phyloP scores from a whole-genome alignment of 1,140 invertebrate genomes.

The Caenorhabditis brenneri region DNA sequence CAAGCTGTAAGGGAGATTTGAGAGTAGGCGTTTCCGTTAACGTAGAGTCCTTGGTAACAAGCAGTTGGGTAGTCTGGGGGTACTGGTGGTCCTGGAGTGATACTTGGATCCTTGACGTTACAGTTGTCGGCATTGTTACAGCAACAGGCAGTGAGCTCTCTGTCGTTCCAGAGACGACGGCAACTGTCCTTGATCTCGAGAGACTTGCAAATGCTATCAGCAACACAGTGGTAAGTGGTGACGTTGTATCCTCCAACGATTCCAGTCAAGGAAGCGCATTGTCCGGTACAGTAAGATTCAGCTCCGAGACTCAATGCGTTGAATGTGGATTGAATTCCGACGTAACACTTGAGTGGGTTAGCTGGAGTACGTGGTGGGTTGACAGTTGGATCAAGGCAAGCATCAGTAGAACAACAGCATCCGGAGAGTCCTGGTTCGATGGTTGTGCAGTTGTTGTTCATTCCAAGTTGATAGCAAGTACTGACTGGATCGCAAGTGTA shows the following conservation, averaged over 20 bases:
- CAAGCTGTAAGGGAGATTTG: neutral
- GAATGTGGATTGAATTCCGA: slow-evolving; percentile 16
- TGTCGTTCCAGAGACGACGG: neutral
- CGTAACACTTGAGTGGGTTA: slow-evolving; percentile 42
- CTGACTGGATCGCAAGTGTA: slow-evolving; percentile 50
- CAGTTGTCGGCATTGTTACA: slow-evolving; percentile 49
- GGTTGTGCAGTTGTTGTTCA: slow-evolving; percentile 43
- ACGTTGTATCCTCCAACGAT: slow-evolving; percentile 11
- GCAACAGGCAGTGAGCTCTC: slow-evolving; percentile 21
- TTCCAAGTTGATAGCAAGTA: slow-evolving; percentile 11
- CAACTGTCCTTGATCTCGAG: slow-evolving; percentile 42
- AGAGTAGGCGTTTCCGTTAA: slow-evolving; percentile 7
- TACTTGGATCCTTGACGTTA: slow-evolving; percentile 33
- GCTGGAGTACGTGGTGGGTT: slow-evolving; percentile 1
- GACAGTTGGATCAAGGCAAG: slow-evolving; percentile 39
- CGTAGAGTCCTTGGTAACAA: slow-evolving; percentile 41
- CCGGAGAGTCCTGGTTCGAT: slow-evolving; percentile 16
- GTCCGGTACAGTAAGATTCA: slow-evolving; percentile 8
- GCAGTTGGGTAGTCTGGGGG: slow-evolving; percentile 39
- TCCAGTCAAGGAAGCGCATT: slow-evolving; percentile 34
- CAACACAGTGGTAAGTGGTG: slow-evolving; percentile 41
- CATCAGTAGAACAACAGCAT: slow-evolving; percentile 38
- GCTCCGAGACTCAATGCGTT: slow-evolving; percentile 17
- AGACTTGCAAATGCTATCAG: slow-evolving; percentile 35
- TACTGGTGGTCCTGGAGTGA: slow-evolving; percentile 20